Evolutionary conservation across 2,797 vertebrate genomes (phyloP).

Genomic region (Sebastes matsubarae): DNA sequence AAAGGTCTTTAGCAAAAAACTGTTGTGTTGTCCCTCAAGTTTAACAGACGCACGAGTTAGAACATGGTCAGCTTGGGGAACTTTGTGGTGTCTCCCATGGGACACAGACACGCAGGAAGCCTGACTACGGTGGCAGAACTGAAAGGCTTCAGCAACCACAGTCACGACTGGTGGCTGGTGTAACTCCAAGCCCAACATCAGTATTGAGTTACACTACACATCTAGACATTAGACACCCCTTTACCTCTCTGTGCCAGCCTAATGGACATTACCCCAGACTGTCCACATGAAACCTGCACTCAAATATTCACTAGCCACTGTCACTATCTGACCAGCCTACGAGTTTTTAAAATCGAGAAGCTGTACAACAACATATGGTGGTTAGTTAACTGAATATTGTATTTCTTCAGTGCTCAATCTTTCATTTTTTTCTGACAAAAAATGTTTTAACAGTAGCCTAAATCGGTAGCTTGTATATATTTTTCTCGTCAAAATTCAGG

Average conservation of each 20-base stretch:
- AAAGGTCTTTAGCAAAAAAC: not conserved
- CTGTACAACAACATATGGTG: not conserved
- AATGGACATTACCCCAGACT: not conserved
- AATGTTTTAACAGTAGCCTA: not conserved
- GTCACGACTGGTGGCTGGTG: not conserved
- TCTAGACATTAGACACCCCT: slow-evolving; percentile 47
- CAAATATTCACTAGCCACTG: not conserved
- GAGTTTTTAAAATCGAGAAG: not conserved
- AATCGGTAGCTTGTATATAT: not conserved
- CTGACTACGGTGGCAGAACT: not conserved
- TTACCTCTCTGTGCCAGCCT: not conserved
- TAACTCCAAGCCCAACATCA: slow-evolving; percentile 31
- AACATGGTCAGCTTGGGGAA: not conserved
- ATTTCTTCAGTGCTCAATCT: not conserved
- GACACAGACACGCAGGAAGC: not conserved
- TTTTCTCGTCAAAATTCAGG: not conserved
- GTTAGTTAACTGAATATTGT: not conserved
- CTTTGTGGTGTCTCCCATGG: not conserved
- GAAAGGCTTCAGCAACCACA: not conserved
- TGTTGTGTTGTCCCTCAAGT: not conserved
- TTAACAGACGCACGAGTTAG: not conserved
- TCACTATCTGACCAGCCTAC: not conserved
- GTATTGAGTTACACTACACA: slow-evolving; percentile 44
- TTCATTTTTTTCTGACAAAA: not conserved
- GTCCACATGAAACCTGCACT: not conserved